Conservation (phyloP, 2,113 vertebrate species). For the Heptranchias perlo region DNA sequence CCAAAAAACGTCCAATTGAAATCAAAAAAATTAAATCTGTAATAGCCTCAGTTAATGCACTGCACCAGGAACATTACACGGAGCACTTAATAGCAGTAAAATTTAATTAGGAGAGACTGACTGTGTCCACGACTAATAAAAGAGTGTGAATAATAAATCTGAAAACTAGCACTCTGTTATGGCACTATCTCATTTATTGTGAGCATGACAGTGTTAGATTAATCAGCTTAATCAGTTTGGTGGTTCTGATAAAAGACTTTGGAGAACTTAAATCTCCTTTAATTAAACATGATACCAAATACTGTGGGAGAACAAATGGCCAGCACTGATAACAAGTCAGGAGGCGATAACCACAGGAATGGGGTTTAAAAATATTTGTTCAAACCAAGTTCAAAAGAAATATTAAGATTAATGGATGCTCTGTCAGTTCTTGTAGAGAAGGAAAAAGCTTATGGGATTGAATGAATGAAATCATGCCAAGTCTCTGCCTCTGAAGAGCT, state of each 20-base stretch:
- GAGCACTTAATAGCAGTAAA: conserved; percentile 21
- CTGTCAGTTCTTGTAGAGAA: neutral
- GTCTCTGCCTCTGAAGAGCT: neutral
- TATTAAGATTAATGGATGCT: neutral
- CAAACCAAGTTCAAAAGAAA: neutral
- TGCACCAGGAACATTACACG: neutral
- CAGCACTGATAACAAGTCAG: neutral
- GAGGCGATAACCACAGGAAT: neutral
- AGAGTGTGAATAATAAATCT: conserved; percentile 36
- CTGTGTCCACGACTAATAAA: conserved; percentile 17
- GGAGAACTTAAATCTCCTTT: conserved; percentile 25
- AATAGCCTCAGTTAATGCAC: conserved; percentile 25
- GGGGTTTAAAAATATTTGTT: neutral
- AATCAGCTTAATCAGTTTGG: conserved; percentile 31
- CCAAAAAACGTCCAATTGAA: neutral
- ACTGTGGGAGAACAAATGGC: neutral
- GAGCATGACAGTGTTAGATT: neutral
- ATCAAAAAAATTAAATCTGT: neutral
- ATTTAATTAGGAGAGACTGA: conserved; percentile 35
- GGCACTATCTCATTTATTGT: conserved; percentile 17
- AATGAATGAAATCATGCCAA: conserved; percentile 13
- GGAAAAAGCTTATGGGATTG: neutral
- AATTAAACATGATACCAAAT: conserved; percentile 26
- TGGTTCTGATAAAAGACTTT: conserved; percentile 21
- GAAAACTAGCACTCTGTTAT: conserved; percentile 13